phyloP scores from a whole-genome alignment of 2,888 invertebrate species.

The Meghimatium bilineatum region DNA sequence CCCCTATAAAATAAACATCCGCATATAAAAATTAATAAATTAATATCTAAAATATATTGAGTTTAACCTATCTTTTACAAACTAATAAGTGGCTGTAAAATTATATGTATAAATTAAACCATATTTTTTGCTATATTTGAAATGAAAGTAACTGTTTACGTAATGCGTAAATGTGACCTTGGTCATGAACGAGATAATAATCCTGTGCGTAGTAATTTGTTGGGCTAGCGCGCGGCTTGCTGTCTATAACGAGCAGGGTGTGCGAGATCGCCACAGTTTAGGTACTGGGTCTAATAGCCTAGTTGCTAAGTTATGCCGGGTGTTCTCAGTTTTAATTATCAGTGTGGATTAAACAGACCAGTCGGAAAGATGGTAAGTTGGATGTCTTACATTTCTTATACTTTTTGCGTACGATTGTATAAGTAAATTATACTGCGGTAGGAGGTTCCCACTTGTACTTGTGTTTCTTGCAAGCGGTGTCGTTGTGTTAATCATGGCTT shows the following conservation, averaged over 20 bases:
- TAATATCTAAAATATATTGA: not conserved
- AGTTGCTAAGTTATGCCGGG: slow-evolving; percentile 41
- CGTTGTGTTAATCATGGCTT: slow-evolving; percentile 2
- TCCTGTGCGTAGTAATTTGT: slow-evolving; percentile 18
- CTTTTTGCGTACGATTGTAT: not conserved
- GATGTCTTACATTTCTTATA: not conserved
- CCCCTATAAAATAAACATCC: not conserved
- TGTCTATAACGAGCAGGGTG: slow-evolving; percentile 38
- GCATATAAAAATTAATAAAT: slow-evolving; percentile 1
- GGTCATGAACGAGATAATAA: slow-evolving; percentile 26
- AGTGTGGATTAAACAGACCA: slow-evolving; percentile 28
- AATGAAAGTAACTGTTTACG: not conserved
- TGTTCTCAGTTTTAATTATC: slow-evolving; percentile 33
- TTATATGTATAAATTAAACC: not conserved
- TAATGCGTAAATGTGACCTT: slow-evolving; percentile 48
- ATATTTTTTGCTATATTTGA: not conserved
- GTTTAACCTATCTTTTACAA: not conserved
- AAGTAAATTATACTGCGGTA: not conserved
- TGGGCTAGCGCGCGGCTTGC: not conserved
- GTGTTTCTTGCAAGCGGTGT: not conserved
- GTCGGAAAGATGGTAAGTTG: slow-evolving; percentile 44
- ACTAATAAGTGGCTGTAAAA: not conserved
- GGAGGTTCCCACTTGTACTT: slow-evolving; percentile 21
- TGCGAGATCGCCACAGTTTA: slow-evolving; percentile 19
- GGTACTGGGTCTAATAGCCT: slow-evolving; percentile 3